Base-by-base conservation (phyloP, 2,113 vertebrate species). In the Dicaeum eximium region DNA sequence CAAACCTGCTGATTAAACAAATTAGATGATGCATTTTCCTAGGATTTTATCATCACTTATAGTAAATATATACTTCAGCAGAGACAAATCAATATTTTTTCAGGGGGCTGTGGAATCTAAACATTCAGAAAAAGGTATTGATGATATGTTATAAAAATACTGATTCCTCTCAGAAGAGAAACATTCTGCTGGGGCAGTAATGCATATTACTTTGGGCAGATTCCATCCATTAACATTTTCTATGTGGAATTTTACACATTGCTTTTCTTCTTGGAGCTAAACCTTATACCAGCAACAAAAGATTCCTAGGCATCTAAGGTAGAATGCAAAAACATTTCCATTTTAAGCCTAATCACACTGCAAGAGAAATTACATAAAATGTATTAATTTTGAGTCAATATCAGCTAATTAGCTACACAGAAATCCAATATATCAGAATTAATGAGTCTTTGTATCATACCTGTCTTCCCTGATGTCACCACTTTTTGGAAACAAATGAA, bases 61-160 rank as follows among this genome's bases (percentile, higher is more conserved):
- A 84, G 35, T 48, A 54, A 82, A 58, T 33, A 15, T n/a, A 17
- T 72, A 31, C 31, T 67, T 85, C 37, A 56, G 17, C 31, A 70
- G 35, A 66, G 12, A 33, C 8, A 17, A 50, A 30, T 58, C 22
- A 42, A 7, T 64, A 33, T 7, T 80, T 86, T 45, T 3, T 51
- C 13, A 71, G 38, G 7, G 33, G 3, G 1, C 13, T 70, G 31
- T 28, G 0, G 0, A 88, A 70, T 12, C 16, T 77, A 75, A 67
- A 40, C 5, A 19, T 48, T 88, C 61, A 67, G 44, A 35, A 89
- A 86, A 77, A 38, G 6, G 0, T 69, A n/a, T 17, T 54, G 35
- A 40, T 40, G 14, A 28, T 31, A n/a, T 9, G 3, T 47, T 86
- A 28, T 30, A 70, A 75, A 94, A 62, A 44, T 44, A 48, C 6